Evolutionary conservation across 1,140 invertebrate species (phyloP).

Genomic region (Aphaenogaster rudis): DNA sequence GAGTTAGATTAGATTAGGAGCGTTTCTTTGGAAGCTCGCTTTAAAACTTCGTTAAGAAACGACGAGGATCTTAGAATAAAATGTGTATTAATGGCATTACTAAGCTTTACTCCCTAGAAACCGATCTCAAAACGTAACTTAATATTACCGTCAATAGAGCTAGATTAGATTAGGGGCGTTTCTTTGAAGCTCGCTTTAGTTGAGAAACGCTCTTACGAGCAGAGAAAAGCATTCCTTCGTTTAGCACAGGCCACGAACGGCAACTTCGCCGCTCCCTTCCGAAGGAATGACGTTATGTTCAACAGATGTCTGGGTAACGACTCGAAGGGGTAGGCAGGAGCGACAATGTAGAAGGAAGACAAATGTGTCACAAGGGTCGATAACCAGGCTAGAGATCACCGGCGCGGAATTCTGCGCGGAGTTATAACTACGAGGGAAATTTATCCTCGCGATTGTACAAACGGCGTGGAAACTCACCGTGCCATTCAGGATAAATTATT

Average conservation of each 20-base stretch:
- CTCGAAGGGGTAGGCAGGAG: constrained; percentile 17
- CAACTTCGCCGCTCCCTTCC: constrained; percentile 9
- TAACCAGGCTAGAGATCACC: constrained; percentile 27
- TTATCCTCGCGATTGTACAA: not conserved
- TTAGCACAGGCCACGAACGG: constrained; percentile 2
- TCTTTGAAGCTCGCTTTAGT: constrained; percentile 17
- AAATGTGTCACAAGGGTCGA: constrained; percentile 46
- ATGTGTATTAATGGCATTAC: not conserved
- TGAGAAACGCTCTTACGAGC: not conserved
- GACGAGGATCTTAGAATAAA: not conserved
- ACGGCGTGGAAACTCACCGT: not conserved
- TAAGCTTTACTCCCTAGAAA: not conserved
- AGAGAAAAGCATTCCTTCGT: constrained; percentile 28
- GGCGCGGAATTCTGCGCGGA: not conserved
- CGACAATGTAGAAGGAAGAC: constrained; percentile 37
- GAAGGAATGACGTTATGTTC: constrained; percentile 68
- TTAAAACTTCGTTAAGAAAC: not conserved
- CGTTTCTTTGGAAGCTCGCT: not conserved
- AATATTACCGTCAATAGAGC: not conserved
- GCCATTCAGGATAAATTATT: not conserved
- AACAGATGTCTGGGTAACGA: constrained; percentile 71
- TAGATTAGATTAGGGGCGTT: constrained; percentile 8
- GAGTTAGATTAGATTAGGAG: not conserved
- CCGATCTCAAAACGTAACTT: not conserved
- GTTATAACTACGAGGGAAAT: not conserved